Base-by-base conservation (phyloP, 2,888 invertebrate species). In the Vanessa cardui region DNA sequence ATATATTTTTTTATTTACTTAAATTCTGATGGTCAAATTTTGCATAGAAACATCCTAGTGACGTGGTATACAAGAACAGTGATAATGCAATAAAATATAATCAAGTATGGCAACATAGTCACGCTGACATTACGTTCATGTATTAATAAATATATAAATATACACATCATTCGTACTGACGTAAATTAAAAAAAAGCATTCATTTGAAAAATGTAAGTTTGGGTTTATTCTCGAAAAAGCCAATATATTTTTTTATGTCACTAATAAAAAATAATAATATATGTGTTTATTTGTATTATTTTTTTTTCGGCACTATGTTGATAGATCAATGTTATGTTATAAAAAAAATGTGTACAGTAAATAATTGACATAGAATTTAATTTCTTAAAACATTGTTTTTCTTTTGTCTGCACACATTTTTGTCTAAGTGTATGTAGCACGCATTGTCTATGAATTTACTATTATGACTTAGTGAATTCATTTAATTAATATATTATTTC, bases 371-470 rank as follows among this genome's bases (percentile, higher is more conserved):
- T 33, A 45, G n/a, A n/a, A 45, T 12, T 18, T 8, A 49, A 15
- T 1, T 31, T 12, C 7, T 33, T 47, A 20, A 31, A 46, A 39
- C 1, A n/a, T 9, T 63, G n/a, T 58, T 31, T 39, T 52, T 62
- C 15, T 44, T 39, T 49, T 46, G 45, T 76, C 60, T 70, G 60
- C 83, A 81, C 83, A 79, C 79, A 71, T 81, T 78, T 82, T 82
- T 80, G 74, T n/a, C 9, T 21, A 77, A 74, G 62, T 66, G 61
- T 77, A 80, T 71, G 69, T 80, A 78, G 83, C 79, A 75, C 83
- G 87, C 84, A 83, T 88, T 88, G 88, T 88, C 88, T 74, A 62
- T 76, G 73, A 60, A 66, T 68, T 31, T 62, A 50, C 62, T 65
- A 64, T 21, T 44, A 49, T 58, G 8, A 12, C 50, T 58, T 20